A percentile compares a stretch with the other conserved stretches of the same genome.
Conservation (phyloP, 2,113 vertebrate genomes). For the Poecile atricapillus region DNA sequence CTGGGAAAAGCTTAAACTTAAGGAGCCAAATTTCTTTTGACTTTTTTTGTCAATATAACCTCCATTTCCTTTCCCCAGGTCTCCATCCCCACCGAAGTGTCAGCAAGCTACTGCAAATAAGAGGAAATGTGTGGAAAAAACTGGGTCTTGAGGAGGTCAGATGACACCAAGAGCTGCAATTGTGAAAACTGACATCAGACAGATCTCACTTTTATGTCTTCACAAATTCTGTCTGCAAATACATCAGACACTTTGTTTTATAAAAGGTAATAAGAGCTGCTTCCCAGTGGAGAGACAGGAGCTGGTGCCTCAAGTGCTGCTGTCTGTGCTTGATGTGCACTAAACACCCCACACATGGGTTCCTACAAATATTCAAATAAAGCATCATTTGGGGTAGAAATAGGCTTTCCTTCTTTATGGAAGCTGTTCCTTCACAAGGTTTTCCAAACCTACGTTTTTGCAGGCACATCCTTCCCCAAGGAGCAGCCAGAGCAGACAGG, state of each 20-base stretch:
- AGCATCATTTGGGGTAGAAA: background rate
- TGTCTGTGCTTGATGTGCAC: accelerated
- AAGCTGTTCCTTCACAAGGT: background rate
- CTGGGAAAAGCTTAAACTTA: background rate
- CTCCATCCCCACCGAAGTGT: background rate
- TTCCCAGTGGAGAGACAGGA: background rate
- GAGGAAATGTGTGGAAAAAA: background rate
- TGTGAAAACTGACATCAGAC: background rate
- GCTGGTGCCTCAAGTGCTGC: background rate
- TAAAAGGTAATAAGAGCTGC: background rate
- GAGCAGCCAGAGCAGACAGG: background rate
- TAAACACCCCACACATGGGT: accelerated
- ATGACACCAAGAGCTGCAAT: background rate
- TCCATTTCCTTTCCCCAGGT: background rate
- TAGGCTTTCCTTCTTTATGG: background rate
- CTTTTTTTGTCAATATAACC: background rate
- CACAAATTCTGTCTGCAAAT: background rate
- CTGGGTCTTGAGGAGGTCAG: background rate
- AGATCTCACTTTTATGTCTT: background rate
- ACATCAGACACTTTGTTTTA: background rate
- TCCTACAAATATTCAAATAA: background rate
- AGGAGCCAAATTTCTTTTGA: background rate
- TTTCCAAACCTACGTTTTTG: background rate
- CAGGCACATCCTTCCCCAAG: background rate
- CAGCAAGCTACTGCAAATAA: background rate